Percentiles rank a stretch among this genome's conserved stretches.
phyloP scores from a whole-genome alignment of 2,888 invertebrate species.

The Julus scanicus region DNA sequence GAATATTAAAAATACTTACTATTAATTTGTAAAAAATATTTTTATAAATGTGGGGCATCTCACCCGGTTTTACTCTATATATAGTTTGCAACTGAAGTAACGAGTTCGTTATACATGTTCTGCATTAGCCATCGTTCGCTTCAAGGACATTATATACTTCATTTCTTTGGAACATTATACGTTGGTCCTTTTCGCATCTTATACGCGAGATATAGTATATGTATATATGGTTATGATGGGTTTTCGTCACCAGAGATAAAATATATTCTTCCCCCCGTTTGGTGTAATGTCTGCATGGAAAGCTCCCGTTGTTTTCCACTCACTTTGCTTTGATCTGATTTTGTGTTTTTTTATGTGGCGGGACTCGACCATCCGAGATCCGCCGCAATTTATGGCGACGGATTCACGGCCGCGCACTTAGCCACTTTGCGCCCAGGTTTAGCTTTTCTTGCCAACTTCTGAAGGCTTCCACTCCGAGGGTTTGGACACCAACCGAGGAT shows the following conservation, averaged over 20 bases:
- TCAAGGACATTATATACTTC: too few species aligned
- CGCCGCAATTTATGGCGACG: constrained; percentile 33
- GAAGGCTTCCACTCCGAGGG: background rate
- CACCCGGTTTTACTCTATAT: too few species aligned
- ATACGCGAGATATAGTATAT: background rate
- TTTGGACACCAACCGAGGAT: background rate
- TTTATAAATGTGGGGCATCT: too few species aligned
- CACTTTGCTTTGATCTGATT: constrained; percentile 27
- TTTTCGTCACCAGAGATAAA: background rate
- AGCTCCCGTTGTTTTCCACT: constrained; percentile 21
- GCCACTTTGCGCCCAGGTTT: background rate
- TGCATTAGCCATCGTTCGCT: too few species aligned
- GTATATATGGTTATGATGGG: background rate
- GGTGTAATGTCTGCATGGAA: background rate
- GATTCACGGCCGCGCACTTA: background rate
- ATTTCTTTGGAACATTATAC: background rate
- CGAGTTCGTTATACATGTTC: too few species aligned
- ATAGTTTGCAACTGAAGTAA: too few species aligned
- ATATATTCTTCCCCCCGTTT: background rate
- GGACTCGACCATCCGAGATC: constrained; percentile 16
- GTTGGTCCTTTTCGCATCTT: background rate
- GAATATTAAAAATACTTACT: too few species aligned
- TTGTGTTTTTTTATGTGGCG: background rate
- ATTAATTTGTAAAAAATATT: too few species aligned
- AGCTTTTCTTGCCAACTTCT: background rate